These are phyloP conservation scores for Muscicapa adusta DNA, from an alignment of 2,113 vertebrate genomes.

Conservation along the genomic window DNA sequence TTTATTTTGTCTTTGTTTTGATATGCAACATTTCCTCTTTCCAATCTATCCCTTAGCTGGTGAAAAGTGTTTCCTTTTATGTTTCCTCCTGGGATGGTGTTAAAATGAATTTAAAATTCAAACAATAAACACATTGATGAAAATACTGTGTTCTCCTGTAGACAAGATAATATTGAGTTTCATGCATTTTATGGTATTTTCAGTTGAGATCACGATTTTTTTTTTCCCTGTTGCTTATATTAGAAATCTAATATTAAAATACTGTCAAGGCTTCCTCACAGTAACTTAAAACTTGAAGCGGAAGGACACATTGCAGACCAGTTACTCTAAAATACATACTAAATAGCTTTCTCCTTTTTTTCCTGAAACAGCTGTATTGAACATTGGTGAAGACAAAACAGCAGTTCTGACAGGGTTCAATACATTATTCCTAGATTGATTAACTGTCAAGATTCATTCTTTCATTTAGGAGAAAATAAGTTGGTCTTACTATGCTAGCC, in stretches of 20 bases:
- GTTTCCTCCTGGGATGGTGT: not conserved
- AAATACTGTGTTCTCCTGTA: not conserved
- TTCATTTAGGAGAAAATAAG: not conserved
- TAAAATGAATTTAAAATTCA: not conserved
- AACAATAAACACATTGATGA: not conserved
- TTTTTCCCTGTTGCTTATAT: not conserved
- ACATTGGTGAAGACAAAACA: not conserved
- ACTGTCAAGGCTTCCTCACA: not conserved
- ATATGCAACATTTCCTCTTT: not conserved
- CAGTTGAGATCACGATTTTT: not conserved
- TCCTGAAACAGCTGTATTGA: not conserved
- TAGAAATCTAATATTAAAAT: not conserved
- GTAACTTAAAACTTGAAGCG: not conserved
- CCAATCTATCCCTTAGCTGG: not conserved
- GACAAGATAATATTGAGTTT: not conserved
- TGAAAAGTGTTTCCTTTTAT: not conserved
- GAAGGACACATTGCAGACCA: not conserved
- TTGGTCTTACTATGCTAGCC: not conserved
- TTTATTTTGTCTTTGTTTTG: not conserved
- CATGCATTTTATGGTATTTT: not conserved
- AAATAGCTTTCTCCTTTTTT: not conserved
- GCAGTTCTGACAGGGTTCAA: not conserved
- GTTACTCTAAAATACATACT: not conserved
- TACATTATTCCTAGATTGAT: constrained; percentile 5
- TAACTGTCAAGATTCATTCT: not conserved